phyloP scores from a whole-genome alignment of 2,888 invertebrate genomes.

The Drosophila formosana region DNA sequence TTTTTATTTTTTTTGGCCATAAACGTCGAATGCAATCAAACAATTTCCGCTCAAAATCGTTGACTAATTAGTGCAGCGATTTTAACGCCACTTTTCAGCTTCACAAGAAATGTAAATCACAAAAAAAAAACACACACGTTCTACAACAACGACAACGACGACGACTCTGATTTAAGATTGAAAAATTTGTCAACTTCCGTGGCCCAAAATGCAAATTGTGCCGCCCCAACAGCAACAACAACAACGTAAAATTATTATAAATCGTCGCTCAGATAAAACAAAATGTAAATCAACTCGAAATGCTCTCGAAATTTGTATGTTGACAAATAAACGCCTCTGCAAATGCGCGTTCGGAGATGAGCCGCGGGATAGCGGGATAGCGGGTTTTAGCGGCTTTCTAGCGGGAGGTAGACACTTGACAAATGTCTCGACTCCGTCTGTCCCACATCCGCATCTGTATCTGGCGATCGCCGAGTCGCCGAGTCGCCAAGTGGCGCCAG shows the following conservation, averaged over 20 bases:
- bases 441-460: slow-evolving; percentile 65
- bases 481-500: slow-evolving; percentile 67
- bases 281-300: slow-evolving; percentile 76
- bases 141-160: slow-evolving; percentile 1
- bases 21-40: slow-evolving; percentile 62
- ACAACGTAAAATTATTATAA: slow-evolving; percentile 57
- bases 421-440: slow-evolving; percentile 57
- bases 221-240: slow-evolving; percentile 11
- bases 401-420: slow-evolving; percentile 62
- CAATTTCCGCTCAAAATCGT: slow-evolving; percentile 71
- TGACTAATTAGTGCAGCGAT: slow-evolving; percentile 70
- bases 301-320: slow-evolving; percentile 72
- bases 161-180: slow-evolving; percentile 26
- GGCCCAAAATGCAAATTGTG: slow-evolving; percentile 58
- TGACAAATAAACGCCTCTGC: slow-evolving; percentile 81
- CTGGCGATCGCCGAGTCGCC: slow-evolving; percentile 57
- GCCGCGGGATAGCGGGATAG: not conserved
- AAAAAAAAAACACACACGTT: slow-evolving; percentile 44
- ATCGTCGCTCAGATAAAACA: slow-evolving; percentile 62
- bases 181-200: slow-evolving; percentile 76
- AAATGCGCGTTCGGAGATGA: slow-evolving; percentile 6
- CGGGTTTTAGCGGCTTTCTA: not conserved
- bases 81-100: slow-evolving; percentile 44
- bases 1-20: slow-evolving; percentile 33
- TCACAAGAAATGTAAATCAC: not conserved